Evolutionary conservation across 2,888 invertebrate genomes (phyloP).

Genomic region (Himalopsyche tibetana): DNA sequence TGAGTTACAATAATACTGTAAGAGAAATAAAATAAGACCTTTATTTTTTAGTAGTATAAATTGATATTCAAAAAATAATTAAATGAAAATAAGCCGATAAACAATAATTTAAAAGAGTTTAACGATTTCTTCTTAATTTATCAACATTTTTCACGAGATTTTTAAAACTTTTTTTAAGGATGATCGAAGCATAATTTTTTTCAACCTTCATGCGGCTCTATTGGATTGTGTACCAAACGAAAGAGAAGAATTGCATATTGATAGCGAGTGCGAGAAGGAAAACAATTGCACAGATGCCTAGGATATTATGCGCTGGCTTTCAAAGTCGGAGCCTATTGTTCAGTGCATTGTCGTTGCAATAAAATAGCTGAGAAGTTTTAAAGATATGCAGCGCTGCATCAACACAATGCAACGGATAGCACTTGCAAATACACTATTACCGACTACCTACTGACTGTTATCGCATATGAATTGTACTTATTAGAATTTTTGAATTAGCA

Average conservation of each 20-base stretch:
- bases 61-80: no score
- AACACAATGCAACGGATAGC: conserved; percentile 50
- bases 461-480: neutral
- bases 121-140: no score
- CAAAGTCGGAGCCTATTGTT: conserved; percentile 58
- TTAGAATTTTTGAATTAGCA: no score
- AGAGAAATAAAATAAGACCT: no score
- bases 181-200: neutral
- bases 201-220: neutral
- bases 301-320: conserved; percentile 40
- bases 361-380: conserved; percentile 57
- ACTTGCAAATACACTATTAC: conserved; percentile 51
- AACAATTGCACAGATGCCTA: conserved; percentile 42
- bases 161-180: no score
- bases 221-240: neutral
- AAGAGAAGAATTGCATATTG: conserved; percentile 27
- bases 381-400: conserved; percentile 49
- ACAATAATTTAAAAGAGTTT: no score
- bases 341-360: conserved; percentile 56
- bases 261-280: conserved; percentile 24
- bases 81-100: no score
- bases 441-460: neutral
- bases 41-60: no score
- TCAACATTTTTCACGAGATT: no score
- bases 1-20: no score